phyloP scores from a whole-genome alignment of 2,888 invertebrate genomes.

The Tetranychus truncatus region DNA sequence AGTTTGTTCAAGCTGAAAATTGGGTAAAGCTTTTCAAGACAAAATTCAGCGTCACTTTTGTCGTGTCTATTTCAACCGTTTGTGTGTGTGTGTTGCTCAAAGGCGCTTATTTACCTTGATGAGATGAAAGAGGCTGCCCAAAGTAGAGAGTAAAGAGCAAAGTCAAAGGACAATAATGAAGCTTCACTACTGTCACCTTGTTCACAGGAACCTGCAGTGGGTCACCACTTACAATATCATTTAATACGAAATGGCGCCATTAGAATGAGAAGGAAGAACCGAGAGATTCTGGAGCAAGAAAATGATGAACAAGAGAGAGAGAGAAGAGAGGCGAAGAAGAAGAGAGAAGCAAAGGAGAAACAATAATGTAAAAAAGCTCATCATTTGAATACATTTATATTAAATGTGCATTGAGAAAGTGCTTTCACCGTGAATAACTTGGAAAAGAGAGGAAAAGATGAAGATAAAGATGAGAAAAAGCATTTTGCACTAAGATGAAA shows the following conservation, averaged over 20 bases:
- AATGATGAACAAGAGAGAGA: background rate
- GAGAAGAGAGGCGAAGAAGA: background rate
- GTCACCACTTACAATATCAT: no score
- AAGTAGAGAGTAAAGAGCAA: no score
- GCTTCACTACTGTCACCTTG: no score
- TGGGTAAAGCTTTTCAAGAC: background rate
- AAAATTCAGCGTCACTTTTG: no score
- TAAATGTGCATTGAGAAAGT: background rate
- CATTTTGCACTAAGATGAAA: background rate
- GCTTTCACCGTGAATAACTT: background rate
- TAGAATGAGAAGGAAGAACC: background rate
- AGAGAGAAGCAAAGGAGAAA: background rate
- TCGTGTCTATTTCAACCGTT: no score
- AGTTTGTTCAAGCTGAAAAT: background rate
- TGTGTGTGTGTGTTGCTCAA: no score
- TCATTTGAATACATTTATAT: background rate
- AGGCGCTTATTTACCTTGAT: no score
- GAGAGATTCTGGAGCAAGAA: background rate
- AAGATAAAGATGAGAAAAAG: background rate
- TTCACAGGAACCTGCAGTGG: no score
- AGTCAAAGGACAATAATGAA: no score
- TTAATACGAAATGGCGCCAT: no score
- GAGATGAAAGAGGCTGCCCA: no score
- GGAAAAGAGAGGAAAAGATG: background rate
- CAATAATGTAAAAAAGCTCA: background rate